Base-by-base conservation (phyloP, 2,797 vertebrate species). In the Serranus cabrilla region DNA sequence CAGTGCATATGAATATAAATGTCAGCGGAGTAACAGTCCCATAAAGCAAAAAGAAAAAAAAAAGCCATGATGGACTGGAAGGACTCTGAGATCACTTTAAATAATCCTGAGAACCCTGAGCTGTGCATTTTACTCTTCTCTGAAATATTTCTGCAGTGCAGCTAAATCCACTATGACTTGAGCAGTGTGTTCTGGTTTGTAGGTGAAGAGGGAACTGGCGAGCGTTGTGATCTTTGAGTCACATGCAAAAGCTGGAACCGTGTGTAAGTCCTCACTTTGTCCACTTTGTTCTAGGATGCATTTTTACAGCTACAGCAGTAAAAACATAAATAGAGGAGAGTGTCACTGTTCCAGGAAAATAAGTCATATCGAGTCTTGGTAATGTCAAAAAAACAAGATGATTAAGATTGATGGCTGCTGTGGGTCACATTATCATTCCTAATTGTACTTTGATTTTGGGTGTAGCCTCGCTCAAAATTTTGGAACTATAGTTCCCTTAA, bases 201-300 rank as follows among this genome's bases (percentile, higher is more conserved):
- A 99, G 98, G 98, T 99, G 88, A 99, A 99, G 91, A 90, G 97
- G 76, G 98, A 99, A 80, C 93, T 99, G 86, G 96, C 98, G 0
- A 96, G 97, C 18, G 97, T 98, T 56, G 96, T 99, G 83, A 97
- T 99, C 91, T 99, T 99, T 72, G 98, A 99, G 91, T 98, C 98
- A 3, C 98, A 99, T 73, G 97, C 98, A 79, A 99, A 98, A 96
- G 96, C 97, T 87, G 98, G 98, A 91, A 99, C 98, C 0, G 98
- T 99, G 86, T 96, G 98, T 99, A 95, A 96, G 98, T 99, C 31
- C 68, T 71, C 7, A 25, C 37, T 65, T 56, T 47, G 61, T 57
- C 7, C 0, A 31, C 16, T 52, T 60, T 57, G 52, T 65, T 7
- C 1, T 0, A 7, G 0, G 50, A n/a, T 70, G 8, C 2, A 46